Base-by-base conservation (phyloP, 2,888 invertebrate species). In the Stenoptilia bipunctidactyla region DNA sequence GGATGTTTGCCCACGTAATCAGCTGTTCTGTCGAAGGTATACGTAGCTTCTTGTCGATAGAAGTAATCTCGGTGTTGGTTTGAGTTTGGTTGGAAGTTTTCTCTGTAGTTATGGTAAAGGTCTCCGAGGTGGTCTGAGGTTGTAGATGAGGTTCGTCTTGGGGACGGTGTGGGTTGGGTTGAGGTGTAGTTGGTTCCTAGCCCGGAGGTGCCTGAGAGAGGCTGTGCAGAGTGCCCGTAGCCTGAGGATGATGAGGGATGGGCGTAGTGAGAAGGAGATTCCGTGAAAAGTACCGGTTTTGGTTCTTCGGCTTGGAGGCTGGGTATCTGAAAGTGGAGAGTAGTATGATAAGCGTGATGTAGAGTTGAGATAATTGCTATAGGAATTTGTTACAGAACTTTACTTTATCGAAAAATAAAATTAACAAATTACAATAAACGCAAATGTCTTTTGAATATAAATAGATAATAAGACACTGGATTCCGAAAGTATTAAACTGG, bases 221-320 rank as follows among this genome's bases (percentile, higher is more conserved):
- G 75, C 74, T 1, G 77, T 69, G 10, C 62, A 68, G 86, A 85
- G 42, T 82, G 74, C 0, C 84, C 86, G 58, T 77, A 80, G 12
- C 79, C 82, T 0, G 83, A 82, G 0, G 84, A 80, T 0, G 85
- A 79, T 36, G 82, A 85, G 2, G 82, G 66, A 20, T 20, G 20
- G 8, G 20, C 20, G 20, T 20, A 20, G 56, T 90, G 91, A 42
- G 89, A 90, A 10, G 90, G 91, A 1, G 91, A 90, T 65, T 93
- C 92, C 0, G 91, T 90, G 69, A 91, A 91, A 40, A 91, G 80
- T 37, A 91, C 70, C 1, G 92, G 90, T 52, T 89, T 88, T 50
- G 85, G 85, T 46, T 88, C 88, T 39, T 86, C 86, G 13, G 79
- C 61, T 55, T 85, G 86, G 6, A 86, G 61, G 37, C 75, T 73